Evolutionary conservation across 2,888 invertebrate species (phyloP).

Genomic region (Acrobeloides nanus): DNA sequence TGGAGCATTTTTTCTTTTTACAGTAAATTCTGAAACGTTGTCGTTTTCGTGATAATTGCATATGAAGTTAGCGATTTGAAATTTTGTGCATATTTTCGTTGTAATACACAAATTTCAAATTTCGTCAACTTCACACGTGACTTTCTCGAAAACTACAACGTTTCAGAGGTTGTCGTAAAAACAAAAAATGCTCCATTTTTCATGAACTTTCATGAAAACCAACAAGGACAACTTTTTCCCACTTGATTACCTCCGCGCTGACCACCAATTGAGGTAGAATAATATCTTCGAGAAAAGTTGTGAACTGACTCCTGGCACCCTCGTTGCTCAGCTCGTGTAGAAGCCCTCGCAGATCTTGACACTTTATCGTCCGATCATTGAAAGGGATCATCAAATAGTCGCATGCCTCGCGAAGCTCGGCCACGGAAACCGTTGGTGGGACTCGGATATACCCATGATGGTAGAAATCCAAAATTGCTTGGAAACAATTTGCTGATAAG

Average conservation of each 20-base stretch:
- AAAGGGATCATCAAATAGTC: conserved; percentile 96
- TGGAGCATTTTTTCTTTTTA: no score
- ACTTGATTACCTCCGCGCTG: conserved; percentile 59
- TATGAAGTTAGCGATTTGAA: no score
- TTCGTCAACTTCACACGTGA: no score
- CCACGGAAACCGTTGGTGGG: conserved; percentile 88
- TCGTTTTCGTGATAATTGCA: no score
- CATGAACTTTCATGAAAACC: no score
- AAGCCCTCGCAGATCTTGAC: conserved; percentile 65
- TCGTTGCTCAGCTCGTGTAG: conserved; percentile 97
- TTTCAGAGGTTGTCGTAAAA: no score
- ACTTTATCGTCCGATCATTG: conserved; percentile 81
- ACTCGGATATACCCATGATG: conserved; percentile 59
- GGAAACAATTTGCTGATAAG: conserved; percentile 85
- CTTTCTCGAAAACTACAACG: no score
- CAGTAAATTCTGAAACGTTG: no score
- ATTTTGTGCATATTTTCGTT: no score
- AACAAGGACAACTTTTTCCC: no score
- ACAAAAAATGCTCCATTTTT: no score
- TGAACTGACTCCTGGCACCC: conserved; percentile 94
- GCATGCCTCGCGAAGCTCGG: conserved; percentile 92
- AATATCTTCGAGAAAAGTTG: conserved; percentile 84
- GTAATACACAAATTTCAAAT: no score
- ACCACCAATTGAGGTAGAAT: conserved; percentile 91
- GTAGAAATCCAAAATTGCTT: conserved; percentile 68